Evolutionary conservation across 2,113 vertebrate species (phyloP).

Genomic region (Peromyscus leucopus): DNA sequence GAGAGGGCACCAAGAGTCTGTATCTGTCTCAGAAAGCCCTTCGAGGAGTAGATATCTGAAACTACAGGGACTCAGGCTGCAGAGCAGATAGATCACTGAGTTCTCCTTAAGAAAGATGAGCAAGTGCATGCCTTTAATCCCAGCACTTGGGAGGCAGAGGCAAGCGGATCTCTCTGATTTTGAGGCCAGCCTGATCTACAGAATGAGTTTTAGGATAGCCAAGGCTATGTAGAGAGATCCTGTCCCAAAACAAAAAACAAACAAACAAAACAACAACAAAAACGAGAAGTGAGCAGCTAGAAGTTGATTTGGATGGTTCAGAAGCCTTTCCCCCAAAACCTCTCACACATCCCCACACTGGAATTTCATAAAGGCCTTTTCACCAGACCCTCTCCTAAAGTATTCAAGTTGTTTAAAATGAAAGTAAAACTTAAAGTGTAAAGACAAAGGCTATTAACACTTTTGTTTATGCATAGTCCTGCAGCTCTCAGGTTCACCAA

Average conservation of each 20-base stretch:
- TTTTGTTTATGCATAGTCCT: not conserved
- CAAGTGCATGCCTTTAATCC: not conserved
- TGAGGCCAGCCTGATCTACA: not conserved
- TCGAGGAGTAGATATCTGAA: not conserved
- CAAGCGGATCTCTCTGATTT: not conserved
- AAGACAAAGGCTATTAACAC: not conserved
- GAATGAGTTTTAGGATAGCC: not conserved
- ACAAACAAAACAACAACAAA: not conserved
- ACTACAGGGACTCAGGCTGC: not conserved
- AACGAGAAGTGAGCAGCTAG: not conserved
- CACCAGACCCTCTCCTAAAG: not conserved
- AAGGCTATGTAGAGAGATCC: not conserved
- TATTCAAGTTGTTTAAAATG: not conserved
- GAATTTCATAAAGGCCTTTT: not conserved
- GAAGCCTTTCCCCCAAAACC: not conserved
- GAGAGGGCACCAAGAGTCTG: accelerated
- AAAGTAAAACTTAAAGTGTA: not conserved
- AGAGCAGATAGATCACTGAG: not conserved
- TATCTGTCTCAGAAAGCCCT: not conserved
- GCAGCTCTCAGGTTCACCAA: not conserved
- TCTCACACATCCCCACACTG: not conserved
- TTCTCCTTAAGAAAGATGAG: not conserved
- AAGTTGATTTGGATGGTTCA: not conserved
- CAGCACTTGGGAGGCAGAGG: not conserved
- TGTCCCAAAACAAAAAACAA: not conserved